These are phyloP conservation scores for Chitala chitala DNA, from an alignment of 2,113 vertebrate genomes.

Conservation along the genomic window DNA sequence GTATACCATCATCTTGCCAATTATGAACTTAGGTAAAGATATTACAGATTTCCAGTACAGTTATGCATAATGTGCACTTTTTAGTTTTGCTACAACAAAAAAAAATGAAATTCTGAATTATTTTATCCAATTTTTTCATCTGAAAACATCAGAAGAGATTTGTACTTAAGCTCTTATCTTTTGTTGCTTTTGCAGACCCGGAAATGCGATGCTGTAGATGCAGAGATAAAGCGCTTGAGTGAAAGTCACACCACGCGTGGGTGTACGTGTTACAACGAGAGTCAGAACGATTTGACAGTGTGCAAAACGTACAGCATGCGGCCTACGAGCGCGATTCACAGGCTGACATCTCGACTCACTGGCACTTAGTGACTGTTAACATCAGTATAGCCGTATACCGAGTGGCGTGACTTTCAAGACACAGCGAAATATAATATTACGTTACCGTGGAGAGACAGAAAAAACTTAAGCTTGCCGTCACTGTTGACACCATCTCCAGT, in stretches of 20 bases:
- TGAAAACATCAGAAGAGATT: neutral
- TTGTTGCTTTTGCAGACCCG: constrained; percentile 48
- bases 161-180: neutral
- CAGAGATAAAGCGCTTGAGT: constrained; percentile 17
- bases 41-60: too few relatives aligned
- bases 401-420: too few relatives aligned
- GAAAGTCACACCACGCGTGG: constrained; percentile 36
- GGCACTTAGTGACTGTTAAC: neutral
- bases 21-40: too few relatives aligned
- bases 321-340: neutral
- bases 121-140: neutral
- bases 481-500: neutral
- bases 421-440: too few relatives aligned
- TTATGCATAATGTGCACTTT: too few relatives aligned
- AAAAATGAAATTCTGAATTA: neutral
- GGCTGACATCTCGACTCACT: too few relatives aligned
- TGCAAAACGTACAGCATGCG: too few relatives aligned
- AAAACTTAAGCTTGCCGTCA: neutral
- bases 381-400: neutral
- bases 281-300: too few relatives aligned
- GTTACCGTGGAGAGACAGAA: neutral
- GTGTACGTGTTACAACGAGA: constrained; percentile 27
- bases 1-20: too few relatives aligned
- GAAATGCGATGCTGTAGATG: constrained; percentile 43
- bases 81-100: too few relatives aligned